Conservation (phyloP, 2,113 vertebrate species). For the Gnathonemus echidnorhynchus region DNA sequence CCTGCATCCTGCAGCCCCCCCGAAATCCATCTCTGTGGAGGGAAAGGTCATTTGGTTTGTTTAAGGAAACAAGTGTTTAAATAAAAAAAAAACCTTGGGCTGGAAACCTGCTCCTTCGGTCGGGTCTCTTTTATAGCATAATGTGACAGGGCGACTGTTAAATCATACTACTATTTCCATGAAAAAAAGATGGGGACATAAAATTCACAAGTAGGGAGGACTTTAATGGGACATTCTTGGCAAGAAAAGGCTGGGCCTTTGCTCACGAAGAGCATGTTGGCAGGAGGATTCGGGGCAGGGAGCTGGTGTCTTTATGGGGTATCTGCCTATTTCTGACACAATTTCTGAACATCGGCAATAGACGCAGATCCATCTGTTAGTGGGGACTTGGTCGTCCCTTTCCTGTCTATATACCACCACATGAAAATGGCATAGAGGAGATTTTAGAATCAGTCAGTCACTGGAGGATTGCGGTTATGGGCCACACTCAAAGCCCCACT, state of each 20-base stretch:
- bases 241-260: background rate
- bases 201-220: background rate
- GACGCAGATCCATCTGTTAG: background rate
- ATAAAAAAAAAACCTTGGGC: background rate
- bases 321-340: background rate
- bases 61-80: slow-evolving; percentile 7
- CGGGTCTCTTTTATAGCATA: background rate
- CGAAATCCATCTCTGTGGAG: background rate
- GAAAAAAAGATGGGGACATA: background rate
- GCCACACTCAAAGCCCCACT: too few relatives aligned
- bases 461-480: too few relatives aligned
- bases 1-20: background rate
- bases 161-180: background rate
- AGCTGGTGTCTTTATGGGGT: background rate
- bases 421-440: background rate
- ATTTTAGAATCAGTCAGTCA: background rate
- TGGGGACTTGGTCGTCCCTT: background rate
- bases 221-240: background rate
- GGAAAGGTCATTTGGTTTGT: background rate
- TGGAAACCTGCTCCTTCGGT: background rate
- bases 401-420: too few relatives aligned
- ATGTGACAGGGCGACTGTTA: background rate
- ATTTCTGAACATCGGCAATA: background rate
- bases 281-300: background rate
- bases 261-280: background rate